These are phyloP conservation scores for Recurvirostra avosetta DNA, from an alignment of 2,113 vertebrate genomes.

Conservation along the genomic window DNA sequence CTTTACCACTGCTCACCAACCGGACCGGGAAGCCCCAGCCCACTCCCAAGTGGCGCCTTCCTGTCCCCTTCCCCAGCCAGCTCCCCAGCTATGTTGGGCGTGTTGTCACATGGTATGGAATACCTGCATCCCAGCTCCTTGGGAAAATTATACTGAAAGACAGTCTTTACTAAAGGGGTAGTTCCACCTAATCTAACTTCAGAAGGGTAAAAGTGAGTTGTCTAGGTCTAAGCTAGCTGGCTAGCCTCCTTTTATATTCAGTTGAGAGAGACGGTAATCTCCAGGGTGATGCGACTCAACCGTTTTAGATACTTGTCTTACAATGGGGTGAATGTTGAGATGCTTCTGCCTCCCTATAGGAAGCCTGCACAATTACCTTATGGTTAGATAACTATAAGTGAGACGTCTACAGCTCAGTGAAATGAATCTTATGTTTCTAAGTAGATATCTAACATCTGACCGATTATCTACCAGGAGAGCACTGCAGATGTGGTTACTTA, in stretches of 20 bases:
- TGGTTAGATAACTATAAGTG: neutral
- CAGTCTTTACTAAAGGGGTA: neutral
- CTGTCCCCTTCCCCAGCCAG: no score
- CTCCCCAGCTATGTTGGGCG: no score
- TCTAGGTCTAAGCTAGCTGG: neutral
- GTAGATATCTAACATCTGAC: neutral
- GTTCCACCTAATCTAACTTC: neutral
- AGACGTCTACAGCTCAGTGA: neutral
- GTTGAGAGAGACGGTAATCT: neutral
- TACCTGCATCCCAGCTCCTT: no score
- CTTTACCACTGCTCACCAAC: no score
- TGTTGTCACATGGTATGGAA: no score
- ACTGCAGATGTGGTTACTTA: neutral
- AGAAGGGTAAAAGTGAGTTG: neutral
- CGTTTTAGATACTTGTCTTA: neutral
- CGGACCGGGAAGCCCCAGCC: no score
- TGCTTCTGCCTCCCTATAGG: neutral
- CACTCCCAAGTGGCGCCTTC: no score
- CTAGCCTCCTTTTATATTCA: neutral
- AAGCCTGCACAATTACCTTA: neutral
- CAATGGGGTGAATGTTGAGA: neutral
- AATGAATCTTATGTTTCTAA: neutral
- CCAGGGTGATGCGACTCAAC: neutral
- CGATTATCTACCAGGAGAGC: neutral
- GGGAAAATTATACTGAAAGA: neutral